phyloP scores from a whole-genome alignment of 2,113 vertebrate genomes.

The Callopanchax toddi region DNA sequence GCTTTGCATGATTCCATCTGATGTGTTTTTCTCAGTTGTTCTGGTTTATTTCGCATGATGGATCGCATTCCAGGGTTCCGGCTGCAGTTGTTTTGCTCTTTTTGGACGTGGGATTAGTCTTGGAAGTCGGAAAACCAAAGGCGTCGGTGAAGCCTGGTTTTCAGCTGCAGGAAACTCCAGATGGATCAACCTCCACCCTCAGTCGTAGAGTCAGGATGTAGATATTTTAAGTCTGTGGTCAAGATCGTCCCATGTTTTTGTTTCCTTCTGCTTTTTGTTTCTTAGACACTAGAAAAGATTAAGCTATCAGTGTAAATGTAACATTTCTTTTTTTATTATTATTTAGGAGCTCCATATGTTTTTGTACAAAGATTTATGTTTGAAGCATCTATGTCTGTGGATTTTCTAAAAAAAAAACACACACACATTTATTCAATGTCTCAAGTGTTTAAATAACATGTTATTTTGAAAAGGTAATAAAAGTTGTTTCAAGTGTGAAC shows the following conservation, averaged over 20 bases:
- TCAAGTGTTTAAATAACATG: constrained; percentile 59
- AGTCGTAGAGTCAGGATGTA: constrained; percentile 66
- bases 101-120: constrained; percentile 22
- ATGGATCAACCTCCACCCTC: constrained; percentile 36
- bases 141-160: constrained; percentile 34
- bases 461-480: constrained; percentile 51
- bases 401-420: constrained; percentile 53
- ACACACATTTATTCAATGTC: constrained; percentile 60
- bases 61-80: constrained; percentile 58
- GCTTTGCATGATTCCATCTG: constrained; percentile 67
- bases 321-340: background rate
- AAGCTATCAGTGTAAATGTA: constrained; percentile 46
- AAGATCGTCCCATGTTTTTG: constrained; percentile 41
- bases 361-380: constrained; percentile 75
- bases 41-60: constrained; percentile 64
- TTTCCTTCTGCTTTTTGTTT: constrained; percentile 20
- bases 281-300: constrained; percentile 53
- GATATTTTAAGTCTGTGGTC: constrained; percentile 67
- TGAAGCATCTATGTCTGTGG: constrained; percentile 58
- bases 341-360: constrained; percentile 32
- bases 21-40: constrained; percentile 61
- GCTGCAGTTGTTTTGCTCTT: constrained; percentile 3
- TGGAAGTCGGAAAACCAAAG: constrained; percentile 23
- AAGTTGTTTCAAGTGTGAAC: constrained; percentile 52
- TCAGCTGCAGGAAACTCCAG: constrained; percentile 33